Evolutionary conservation across 2,113 vertebrate species (phyloP).

Genomic region (Lycocorax pyrrhopterus): DNA sequence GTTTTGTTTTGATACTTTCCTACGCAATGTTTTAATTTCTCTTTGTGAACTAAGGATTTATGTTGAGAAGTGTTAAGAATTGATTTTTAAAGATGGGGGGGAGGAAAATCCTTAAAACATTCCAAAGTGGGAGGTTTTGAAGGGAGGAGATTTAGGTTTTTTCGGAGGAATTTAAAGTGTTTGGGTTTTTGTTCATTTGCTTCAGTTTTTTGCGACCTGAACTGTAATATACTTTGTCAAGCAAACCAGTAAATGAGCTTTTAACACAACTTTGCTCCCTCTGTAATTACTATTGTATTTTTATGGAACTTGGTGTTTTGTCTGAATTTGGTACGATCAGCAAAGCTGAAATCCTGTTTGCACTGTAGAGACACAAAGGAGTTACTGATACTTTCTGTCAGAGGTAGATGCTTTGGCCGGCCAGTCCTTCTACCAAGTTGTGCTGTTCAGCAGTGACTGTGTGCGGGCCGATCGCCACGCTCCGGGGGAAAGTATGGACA

Average conservation of each 20-base stretch:
- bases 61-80: neutral
- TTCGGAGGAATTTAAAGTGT: neutral
- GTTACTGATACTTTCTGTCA: neutral
- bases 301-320: neutral
- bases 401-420: neutral
- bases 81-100: neutral
- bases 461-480: fast-evolving
- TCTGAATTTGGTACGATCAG: neutral
- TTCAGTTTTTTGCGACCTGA: slow-evolving; percentile 12
- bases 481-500: fast-evolving
- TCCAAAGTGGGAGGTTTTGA: neutral
- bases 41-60: neutral
- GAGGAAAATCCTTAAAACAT: neutral
- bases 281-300: slow-evolving; percentile 39
- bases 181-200: neutral
- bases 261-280: slow-evolving; percentile 8
- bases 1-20: slow-evolving; percentile 18
- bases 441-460: neutral
- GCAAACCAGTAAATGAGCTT: slow-evolving; percentile 35
- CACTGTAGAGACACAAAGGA: neutral
- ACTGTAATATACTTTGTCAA: neutral
- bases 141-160: neutral
- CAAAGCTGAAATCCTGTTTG: neutral
- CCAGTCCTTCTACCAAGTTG: neutral
- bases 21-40: neutral